Evolutionary conservation across 2,113 vertebrate genomes (phyloP).

Genomic region (Alethe diademata): DNA sequence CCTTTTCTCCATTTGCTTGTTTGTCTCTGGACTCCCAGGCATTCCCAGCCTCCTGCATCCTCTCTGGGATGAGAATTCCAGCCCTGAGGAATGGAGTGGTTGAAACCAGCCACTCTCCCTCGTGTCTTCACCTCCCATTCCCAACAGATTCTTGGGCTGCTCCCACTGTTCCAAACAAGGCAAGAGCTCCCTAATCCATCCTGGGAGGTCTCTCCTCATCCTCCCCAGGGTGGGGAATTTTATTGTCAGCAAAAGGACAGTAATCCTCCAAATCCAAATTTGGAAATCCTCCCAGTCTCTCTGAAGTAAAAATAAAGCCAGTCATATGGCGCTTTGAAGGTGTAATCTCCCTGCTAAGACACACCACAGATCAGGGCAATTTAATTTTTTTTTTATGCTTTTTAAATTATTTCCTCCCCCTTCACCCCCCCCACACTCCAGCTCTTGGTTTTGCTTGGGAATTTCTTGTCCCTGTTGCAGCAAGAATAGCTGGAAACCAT

Average conservation of each 20-base stretch:
- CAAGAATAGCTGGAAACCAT: not conserved
- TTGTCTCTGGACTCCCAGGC: not conserved
- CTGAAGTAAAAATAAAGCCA: slow-evolving; percentile 69
- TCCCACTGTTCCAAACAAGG: not conserved
- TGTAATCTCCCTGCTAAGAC: slow-evolving; percentile 60
- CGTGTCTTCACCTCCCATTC: not conserved
- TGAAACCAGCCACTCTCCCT: not conserved
- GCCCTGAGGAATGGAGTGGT: not conserved
- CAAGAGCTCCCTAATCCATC: slow-evolving; percentile 32
- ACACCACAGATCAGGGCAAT: not conserved
- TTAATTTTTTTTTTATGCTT: not conserved
- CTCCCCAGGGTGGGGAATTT: slow-evolving; percentile 3
- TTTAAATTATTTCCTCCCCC: not conserved
- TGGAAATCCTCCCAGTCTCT: slow-evolving; percentile 69
- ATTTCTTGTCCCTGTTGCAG: not conserved
- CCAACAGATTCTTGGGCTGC: not conserved
- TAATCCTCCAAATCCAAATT: slow-evolving; percentile 75
- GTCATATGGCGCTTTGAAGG: slow-evolving; percentile 58
- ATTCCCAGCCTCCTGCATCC: not conserved
- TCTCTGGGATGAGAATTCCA: not conserved
- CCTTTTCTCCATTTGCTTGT: not conserved
- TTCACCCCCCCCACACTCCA: not conserved
- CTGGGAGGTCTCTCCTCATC: slow-evolving; percentile 64
- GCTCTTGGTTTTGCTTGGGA: not conserved
- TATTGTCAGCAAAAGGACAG: slow-evolving; percentile 50